Evolutionary conservation across 2,888 invertebrate genomes (phyloP), one percentile per base, ranked within the genome.

Genomic region (Leptinotarsa peninsularis): DNA sequence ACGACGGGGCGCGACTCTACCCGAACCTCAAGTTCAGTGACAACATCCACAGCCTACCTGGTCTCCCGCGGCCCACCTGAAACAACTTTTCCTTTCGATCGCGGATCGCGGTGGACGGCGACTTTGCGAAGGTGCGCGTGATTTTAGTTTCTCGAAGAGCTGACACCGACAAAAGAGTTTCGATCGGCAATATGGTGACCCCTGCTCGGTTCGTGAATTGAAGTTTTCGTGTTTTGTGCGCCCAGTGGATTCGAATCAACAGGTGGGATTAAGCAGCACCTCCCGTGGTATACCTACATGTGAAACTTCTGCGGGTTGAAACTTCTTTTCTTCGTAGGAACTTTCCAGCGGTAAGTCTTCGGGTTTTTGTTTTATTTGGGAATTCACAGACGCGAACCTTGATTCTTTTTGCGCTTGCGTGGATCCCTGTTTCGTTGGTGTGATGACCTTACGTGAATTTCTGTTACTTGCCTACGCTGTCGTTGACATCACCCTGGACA

Each of bases 1-100:
- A 70, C 74, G 78, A 76, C 66, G 63, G 43, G 71, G 71, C 56
- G 75, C 76, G 78, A 76, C 43, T 63, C 33, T 23, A 63, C 27
- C 76, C 76, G 76, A 74, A 27, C 69, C 66, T 72, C 72, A 75
- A 75, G 75, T 76, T 75, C 78, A 77, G 74, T 74, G 73, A 77
- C 73, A 72, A 74, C 75, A 67, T 66, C 68, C 75, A 67, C 75
- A 72, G 71, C 76, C 73, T 71, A 76, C 76, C 70, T 60, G 72
- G 72, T 74, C 67, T 67, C 73, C 73, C 56, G 66, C 63, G 63
- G 76, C 71, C 72, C 72, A 76, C 76, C 72, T 76, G 76, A 76
- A 72, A 72, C 76, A 76, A 76, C 76, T 76, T 76, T 76, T 76
- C 74, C 76, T 74, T 76, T 70, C 70, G 70, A 58, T 43, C 58